phyloP scores from a whole-genome alignment of 2,113 vertebrate genomes.

The Daphoenositta chrysoptera region DNA sequence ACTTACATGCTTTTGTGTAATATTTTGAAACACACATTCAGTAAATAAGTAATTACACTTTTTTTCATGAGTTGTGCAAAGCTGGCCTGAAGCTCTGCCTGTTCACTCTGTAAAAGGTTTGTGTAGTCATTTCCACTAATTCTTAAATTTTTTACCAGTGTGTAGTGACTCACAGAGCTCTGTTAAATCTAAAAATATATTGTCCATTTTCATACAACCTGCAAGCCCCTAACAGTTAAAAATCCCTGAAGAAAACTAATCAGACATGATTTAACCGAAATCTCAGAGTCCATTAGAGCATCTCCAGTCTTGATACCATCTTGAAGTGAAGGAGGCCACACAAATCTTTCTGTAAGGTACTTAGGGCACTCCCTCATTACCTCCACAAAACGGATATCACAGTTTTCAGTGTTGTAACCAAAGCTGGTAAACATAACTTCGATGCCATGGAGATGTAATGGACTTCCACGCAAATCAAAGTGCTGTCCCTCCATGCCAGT shows the following conservation, averaged over 20 bases:
- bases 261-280: neutral
- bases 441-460: neutral
- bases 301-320: neutral
- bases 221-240: neutral
- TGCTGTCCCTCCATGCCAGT: neutral
- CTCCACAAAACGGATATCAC: neutral
- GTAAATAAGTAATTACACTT: conserved; percentile 1
- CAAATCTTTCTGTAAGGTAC: neutral
- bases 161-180: neutral
- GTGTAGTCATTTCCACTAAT: neutral
- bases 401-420: neutral
- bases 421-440: neutral
- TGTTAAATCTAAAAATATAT: neutral
- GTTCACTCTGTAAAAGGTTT: neutral
- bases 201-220: neutral
- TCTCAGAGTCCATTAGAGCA: neutral
- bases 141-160: neutral
- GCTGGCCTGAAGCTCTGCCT: neutral
- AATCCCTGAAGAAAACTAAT: neutral
- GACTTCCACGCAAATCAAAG: neutral
- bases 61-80: neutral
- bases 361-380: neutral
- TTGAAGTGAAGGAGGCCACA: neutral
- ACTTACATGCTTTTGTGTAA: conserved; percentile 25
- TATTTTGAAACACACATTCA: conserved; percentile 18